Base-by-base conservation (phyloP, 2,888 invertebrate genomes). In the Laothoe populi region DNA sequence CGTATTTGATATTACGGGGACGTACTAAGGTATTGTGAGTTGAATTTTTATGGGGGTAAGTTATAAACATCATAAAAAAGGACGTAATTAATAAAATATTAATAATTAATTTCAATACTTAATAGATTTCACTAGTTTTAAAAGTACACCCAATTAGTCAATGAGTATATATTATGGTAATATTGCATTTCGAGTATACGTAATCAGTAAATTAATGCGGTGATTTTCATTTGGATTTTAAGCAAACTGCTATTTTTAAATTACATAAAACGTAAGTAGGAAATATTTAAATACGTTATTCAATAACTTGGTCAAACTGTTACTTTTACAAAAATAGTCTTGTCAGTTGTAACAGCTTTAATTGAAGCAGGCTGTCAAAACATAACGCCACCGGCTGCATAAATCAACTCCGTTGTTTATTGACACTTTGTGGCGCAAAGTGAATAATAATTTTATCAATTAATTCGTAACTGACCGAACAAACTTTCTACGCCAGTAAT, bases 281-380 rank as follows among this genome's bases (percentile, higher is more conserved):
- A 3, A 38, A 35, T 8, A 10, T 7, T 2, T 38, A 11, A 11
- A 38, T 38, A 38, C 11, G 38, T 38, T 35, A 31, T 16, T 53
- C 24, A 48, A 48, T 19, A 35, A 31, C 31, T 53, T 35, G 10
- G 11, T 10, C 0, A 31, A 49, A 31, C 26, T 31, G 53, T 21
- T 19, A 31, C 31, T 10, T 31, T 31, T 8, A 19, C 53, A 35
- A 53, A 53, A 53, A 53, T 31, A 31, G 4, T 35, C 35, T 23
- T 38, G 38, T 11, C 10, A 8, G 11, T 26, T 48, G 11, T 11
- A 46, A 23, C 49, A 16, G 53, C 31, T 53, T 53, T 19, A 35
- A 53, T 35, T 53, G 31, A 35, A 53, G 53, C 53, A 4, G 10
- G 53, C 35, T 53, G 53, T 53, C 53, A 53, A 53, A 53, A 53